Conservation (phyloP, 2,888 invertebrate species). For the Aleiodes alternator region DNA sequence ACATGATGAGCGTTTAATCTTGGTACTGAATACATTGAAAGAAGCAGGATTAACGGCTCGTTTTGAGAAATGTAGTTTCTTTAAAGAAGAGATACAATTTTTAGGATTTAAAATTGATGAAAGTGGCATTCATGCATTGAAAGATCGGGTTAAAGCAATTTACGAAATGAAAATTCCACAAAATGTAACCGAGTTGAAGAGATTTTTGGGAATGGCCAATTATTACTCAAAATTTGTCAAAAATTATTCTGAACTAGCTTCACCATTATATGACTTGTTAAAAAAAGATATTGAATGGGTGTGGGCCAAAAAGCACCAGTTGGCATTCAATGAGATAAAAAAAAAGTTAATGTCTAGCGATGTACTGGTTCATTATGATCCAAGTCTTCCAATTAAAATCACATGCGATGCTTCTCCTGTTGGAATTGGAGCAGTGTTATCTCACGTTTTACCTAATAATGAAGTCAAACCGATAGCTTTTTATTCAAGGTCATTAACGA, state of each 20-base stretch:
- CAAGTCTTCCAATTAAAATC: slow-evolving; percentile 18
- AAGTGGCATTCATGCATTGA: slow-evolving; percentile 52
- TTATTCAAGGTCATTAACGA: not conserved
- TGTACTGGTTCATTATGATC: slow-evolving; percentile 22
- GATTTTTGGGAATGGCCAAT: slow-evolving; percentile 38
- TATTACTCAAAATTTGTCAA: slow-evolving; percentile 30
- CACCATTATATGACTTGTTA: slow-evolving; percentile 18
- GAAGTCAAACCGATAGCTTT: slow-evolving; percentile 40
- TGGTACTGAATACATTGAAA: slow-evolving; percentile 21
- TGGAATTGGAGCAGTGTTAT: slow-evolving; percentile 37
- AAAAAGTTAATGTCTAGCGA: not conserved
- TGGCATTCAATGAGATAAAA: not conserved
- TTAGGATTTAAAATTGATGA: slow-evolving; percentile 50
- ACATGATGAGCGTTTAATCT: slow-evolving; percentile 23
- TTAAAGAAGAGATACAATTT: slow-evolving; percentile 21
- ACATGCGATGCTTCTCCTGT: slow-evolving; percentile 36
- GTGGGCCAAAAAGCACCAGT: not conserved
- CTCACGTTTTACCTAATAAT: slow-evolving; percentile 6
- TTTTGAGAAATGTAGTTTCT: slow-evolving; percentile 35
- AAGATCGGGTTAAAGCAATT: slow-evolving; percentile 38
- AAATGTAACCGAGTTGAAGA: slow-evolving; percentile 37
- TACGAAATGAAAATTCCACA: slow-evolving; percentile 30
- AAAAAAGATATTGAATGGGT: slow-evolving; percentile 8
- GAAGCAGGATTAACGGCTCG: slow-evolving; percentile 33
- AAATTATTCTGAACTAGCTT: slow-evolving; percentile 12